Evolutionary conservation across 2,888 invertebrate genomes (phyloP).

Genomic region (Tipula helvola): DNA sequence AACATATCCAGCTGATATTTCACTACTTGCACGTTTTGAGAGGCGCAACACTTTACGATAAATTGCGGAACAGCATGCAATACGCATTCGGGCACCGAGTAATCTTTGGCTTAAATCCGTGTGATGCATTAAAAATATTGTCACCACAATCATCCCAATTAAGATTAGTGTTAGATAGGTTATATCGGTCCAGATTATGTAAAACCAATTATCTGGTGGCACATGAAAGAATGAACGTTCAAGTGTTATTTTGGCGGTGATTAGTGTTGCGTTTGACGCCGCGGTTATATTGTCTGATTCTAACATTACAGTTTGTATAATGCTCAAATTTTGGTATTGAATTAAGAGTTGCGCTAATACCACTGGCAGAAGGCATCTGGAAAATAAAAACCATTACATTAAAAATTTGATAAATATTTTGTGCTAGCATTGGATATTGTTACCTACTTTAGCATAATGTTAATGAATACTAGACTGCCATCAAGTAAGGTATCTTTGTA

Average conservation of each 20-base stretch:
- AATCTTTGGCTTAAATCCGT: slow-evolving; percentile 29
- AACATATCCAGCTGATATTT: slow-evolving; percentile 75
- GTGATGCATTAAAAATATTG: slow-evolving; percentile 35
- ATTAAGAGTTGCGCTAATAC: slow-evolving; percentile 32
- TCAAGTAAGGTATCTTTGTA: slow-evolving; percentile 55
- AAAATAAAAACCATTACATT: neutral
- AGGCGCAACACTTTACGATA: slow-evolving; percentile 57
- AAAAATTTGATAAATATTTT: no score
- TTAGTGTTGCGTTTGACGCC: neutral
- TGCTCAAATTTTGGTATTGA: slow-evolving; percentile 22
- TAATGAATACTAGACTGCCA: slow-evolving; percentile 39
- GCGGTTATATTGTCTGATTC: neutral
- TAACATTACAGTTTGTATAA: neutral
- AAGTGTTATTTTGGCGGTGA: neutral
- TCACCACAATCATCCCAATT: slow-evolving; percentile 25
- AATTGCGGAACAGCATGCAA: slow-evolving; percentile 53
- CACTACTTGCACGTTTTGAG: slow-evolving; percentile 54
- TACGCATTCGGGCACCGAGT: slow-evolving; percentile 49
- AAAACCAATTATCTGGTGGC: slow-evolving; percentile 14
- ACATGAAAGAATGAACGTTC: neutral
- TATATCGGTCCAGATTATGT: slow-evolving; percentile 28
- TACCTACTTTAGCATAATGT: neutral
- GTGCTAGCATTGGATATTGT: neutral
- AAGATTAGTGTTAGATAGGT: slow-evolving; percentile 29
- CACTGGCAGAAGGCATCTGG: slow-evolving; percentile 31